A percentile compares a stretch with the other conserved stretches of the same genome.
Conservation (phyloP, 2,113 vertebrate species). For the Salminus brasiliensis region DNA sequence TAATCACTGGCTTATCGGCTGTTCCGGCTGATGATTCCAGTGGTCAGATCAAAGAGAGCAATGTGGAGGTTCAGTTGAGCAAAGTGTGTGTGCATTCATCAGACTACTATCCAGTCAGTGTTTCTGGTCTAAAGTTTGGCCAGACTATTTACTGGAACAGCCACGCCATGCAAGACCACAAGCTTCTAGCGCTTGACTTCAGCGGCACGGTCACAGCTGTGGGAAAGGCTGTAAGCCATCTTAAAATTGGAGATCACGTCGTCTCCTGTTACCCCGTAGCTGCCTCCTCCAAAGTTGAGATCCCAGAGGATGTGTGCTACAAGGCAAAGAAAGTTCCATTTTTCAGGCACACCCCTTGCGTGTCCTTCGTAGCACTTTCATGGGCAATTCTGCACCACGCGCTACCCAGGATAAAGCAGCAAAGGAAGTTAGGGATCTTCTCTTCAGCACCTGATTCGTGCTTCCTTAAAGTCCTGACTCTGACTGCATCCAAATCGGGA, state of each 20-base stretch:
- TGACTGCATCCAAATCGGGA: constrained; percentile 74
- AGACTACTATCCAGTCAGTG: constrained; percentile 83
- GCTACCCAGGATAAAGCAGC: constrained; percentile 63
- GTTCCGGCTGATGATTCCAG: constrained; percentile 26
- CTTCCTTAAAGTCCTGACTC: constrained; percentile 74
- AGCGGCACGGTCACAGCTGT: constrained; percentile 77
- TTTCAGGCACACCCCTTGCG: constrained; percentile 76
- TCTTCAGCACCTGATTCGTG: constrained; percentile 72
- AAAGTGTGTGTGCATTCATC: constrained; percentile 82
- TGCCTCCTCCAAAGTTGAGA: constrained; percentile 67
- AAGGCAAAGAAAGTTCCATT: constrained; percentile 70
- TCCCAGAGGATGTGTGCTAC: constrained; percentile 79
- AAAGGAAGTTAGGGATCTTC: constrained; percentile 73
- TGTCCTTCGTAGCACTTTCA: constrained; percentile 82
- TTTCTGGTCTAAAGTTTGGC: constrained; percentile 76
- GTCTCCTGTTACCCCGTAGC: constrained; percentile 78
- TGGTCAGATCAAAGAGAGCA: constrained; percentile 55
- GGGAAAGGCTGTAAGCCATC: constrained; percentile 70
- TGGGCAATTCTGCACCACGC: constrained; percentile 76
- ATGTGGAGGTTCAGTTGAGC: constrained; percentile 75
- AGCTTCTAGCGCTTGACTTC: constrained; percentile 82
- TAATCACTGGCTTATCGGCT: constrained; percentile 68
- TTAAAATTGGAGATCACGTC: constrained; percentile 81
- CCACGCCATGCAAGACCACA: constrained; percentile 68
- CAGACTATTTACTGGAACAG: constrained; percentile 81